Evolutionary conservation across 2,797 vertebrate genomes (phyloP).

Genomic region (Lutjanus argentimaculatus): DNA sequence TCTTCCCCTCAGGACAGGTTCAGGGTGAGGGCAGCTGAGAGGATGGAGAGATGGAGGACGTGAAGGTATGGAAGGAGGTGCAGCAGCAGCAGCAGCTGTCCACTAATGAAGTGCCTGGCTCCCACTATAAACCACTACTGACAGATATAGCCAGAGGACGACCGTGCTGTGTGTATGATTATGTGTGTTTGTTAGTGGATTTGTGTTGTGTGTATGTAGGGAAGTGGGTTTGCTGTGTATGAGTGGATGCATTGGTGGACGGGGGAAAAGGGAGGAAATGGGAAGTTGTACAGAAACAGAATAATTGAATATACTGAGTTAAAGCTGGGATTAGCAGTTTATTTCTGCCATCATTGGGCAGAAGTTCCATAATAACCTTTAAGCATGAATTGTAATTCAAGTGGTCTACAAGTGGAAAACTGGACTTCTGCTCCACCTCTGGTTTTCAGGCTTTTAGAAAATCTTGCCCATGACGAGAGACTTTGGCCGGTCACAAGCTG

Average conservation of each 20-base stretch:
- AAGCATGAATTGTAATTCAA: too few species aligned
- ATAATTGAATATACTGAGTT: not conserved
- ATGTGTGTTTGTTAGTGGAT: slow-evolving; percentile 22
- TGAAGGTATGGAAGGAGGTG: slow-evolving; percentile 59
- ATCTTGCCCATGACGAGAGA: too few species aligned
- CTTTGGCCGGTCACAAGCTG: too few species aligned
- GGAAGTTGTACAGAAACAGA: not conserved
- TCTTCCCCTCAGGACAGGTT: slow-evolving; percentile 76
- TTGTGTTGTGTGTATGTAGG: slow-evolving; percentile 9
- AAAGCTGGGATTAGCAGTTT: not conserved
- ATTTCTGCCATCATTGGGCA: too few species aligned
- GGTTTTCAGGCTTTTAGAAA: too few species aligned
- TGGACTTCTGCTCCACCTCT: too few species aligned
- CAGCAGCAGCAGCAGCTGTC: slow-evolving; percentile 67
- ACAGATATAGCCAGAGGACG: slow-evolving; percentile 68
- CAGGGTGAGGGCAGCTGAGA: slow-evolving; percentile 75
- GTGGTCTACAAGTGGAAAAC: too few species aligned
- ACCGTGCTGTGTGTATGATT: slow-evolving; percentile 6
- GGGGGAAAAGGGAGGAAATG: not conserved
- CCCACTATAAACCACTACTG: slow-evolving; percentile 66
- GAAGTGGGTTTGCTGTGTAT: slow-evolving; percentile 1
- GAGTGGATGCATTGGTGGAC: not conserved
- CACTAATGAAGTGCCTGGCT: slow-evolving; percentile 75
- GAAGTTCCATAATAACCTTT: too few species aligned
- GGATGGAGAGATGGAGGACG: slow-evolving; percentile 61